Conservation (phyloP, 2,888 invertebrate genomes). For the Xylophagus ater region DNA sequence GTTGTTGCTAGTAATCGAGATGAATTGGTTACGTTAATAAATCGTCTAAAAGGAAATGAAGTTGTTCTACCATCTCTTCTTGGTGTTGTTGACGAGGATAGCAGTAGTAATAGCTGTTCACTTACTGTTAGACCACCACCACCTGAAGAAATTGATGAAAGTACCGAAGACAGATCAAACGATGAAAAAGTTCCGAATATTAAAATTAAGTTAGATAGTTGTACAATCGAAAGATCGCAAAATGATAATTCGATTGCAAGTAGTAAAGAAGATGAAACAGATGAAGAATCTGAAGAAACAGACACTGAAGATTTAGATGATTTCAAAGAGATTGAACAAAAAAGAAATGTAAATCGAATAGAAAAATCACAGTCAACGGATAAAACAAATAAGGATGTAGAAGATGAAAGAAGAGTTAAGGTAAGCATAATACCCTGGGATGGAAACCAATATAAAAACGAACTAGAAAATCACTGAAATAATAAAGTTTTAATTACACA, state of each 20-base stretch:
- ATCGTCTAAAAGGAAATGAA: constrained; percentile 60
- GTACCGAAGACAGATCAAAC: constrained; percentile 20
- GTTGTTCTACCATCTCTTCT: constrained; percentile 45
- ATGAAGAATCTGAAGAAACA: not conserved
- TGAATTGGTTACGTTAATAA: constrained; percentile 68
- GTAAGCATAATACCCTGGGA: too few species aligned
- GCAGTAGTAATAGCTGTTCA: constrained; percentile 44
- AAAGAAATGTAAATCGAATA: not conserved
- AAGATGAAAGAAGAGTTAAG: constrained; percentile 26
- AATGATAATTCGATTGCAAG: constrained; percentile 1
- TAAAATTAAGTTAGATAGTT: constrained; percentile 29
- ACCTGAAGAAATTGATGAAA: constrained; percentile 38
- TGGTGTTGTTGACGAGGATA: constrained; percentile 51
- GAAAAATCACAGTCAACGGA: not conserved
- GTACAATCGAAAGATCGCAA: constrained; percentile 6
- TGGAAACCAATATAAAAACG: too few species aligned
- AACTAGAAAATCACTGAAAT: too few species aligned
- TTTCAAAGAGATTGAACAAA: too few species aligned
- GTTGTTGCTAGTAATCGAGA: constrained; percentile 78
- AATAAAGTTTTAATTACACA: too few species aligned
- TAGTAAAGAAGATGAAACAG: constrained; percentile 1
- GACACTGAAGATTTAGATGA: not conserved
- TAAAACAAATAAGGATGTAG: not conserved
- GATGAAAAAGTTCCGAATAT: constrained; percentile 29
- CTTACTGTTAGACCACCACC: constrained; percentile 24